Evolutionary conservation across 2,797 vertebrate species (phyloP).

Genomic region (Ctenopoma multispine): DNA sequence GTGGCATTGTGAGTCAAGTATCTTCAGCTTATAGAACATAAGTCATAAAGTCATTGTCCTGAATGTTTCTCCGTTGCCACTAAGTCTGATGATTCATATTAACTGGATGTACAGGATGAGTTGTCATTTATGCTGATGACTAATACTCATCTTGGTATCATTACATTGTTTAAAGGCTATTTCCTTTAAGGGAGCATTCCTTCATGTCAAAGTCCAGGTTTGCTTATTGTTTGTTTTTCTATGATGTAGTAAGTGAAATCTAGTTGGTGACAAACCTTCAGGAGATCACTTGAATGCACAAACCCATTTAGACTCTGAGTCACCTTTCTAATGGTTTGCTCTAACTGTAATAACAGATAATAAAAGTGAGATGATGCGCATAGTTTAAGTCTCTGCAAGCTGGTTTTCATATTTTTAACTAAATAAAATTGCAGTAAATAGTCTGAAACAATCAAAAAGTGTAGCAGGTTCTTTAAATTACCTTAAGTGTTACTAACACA

Average conservation of each 20-base stretch:
- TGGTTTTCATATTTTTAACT: background rate
- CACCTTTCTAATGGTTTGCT: background rate
- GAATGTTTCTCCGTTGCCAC: constrained; percentile 37
- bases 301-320: background rate
- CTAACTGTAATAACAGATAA: background rate
- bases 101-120: constrained; percentile 56
- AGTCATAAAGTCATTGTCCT: constrained; percentile 54
- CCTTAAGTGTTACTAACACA: background rate
- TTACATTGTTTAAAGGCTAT: constrained; percentile 19
- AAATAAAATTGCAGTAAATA: background rate
- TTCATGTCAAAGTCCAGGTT: constrained; percentile 6
- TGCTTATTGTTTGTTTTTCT: background rate
- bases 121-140: constrained; percentile 36
- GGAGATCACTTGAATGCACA: background rate
- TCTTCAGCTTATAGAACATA: constrained; percentile 34
- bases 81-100: constrained; percentile 62
- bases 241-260: background rate
- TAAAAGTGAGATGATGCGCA: background rate
- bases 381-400: background rate
- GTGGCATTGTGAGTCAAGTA: constrained; percentile 64
- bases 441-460: background rate
- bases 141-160: constrained; percentile 27
- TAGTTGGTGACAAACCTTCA: background rate
- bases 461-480: background rate
- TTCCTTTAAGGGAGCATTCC: constrained; percentile 10